Percentiles rank a stretch among this genome's conserved stretches.
These are phyloP conservation scores for Planiliza haematocheilus DNA, from an alignment of 2,113 vertebrate genomes.

Conservation along the genomic window DNA sequence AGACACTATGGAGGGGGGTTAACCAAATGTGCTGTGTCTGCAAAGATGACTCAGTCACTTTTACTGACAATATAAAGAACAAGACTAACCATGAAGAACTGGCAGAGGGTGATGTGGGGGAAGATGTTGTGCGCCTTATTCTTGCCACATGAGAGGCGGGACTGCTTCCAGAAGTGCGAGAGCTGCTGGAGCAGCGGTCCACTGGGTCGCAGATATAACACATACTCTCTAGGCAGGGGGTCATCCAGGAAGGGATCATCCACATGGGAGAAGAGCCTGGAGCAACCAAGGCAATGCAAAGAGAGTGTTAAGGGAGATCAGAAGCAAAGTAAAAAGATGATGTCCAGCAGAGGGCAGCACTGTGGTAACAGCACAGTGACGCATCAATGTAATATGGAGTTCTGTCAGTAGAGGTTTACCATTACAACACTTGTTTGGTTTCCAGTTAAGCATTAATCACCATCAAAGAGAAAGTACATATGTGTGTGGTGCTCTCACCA, in stretches of 20 bases:
- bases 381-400: not conserved
- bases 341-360: constrained; percentile 65
- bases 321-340: not conserved
- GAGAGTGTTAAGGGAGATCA: not conserved
- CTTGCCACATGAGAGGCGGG: constrained; percentile 94
- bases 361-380: not conserved
- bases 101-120: constrained; percentile 98
- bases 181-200: constrained; percentile 96
- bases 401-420: constrained; percentile 5
- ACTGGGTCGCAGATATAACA: constrained; percentile 95
- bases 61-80: not conserved
- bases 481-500: constrained; percentile 88
- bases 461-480: constrained; percentile 61
- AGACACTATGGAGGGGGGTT: no score
- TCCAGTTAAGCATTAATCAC: constrained; percentile 14
- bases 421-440: constrained; percentile 12
- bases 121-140: constrained; percentile 99
- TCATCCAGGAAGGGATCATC: constrained; percentile 97
- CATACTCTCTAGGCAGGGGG: constrained; percentile 94
- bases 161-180: constrained; percentile 96
- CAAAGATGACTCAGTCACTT: not conserved
- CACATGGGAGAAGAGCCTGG: constrained; percentile 97
- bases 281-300: not conserved
- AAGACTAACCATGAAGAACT: constrained; percentile 96
- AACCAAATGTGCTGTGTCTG: not conserved